Evolutionary conservation across 2,888 invertebrate genomes (phyloP), one percentile per base, ranked within the genome.

Genomic region (Rhodophaea formosa): DNA sequence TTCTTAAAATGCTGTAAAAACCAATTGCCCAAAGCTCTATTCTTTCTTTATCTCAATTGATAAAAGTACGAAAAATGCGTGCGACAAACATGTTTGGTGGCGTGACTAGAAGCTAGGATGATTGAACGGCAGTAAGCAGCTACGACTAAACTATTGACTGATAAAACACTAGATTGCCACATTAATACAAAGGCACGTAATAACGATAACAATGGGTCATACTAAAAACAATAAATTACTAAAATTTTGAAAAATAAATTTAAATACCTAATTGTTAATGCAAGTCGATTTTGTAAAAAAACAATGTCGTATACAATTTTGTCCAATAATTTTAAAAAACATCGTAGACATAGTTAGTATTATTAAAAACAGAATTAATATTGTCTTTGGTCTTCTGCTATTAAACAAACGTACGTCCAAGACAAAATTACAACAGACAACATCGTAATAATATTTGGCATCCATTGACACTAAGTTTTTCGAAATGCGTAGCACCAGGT

Each of bases 361-460:
- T 16, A 35, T 39, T 17, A 30, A 35, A 10, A 6, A 49, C 30
- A 23, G 29, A n/a, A 15, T 10, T 35, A 10, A 44, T 30, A 53
- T 51, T 51, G 10, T 51, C 51, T 51, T 51, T 51, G 51, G 51
- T 51, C 35, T 51, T 17, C 35, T 51, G 17, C 29, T 14, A 16
- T 17, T 35, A 35, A 15, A 55, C 56, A 59, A 54, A 62, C 66
- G 39, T 12, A 69, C n/a, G 1, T 29, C 2, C 15, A 32, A 49
- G 32, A 49, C 72, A 68, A 69, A 61, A 69, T 70, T 76, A 79
- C 73, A 80, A 80, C 73, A 79, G 75, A 74, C 71, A 76, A 80
- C 73, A 77, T 32, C 66, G 67, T 71, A 68, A 75, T 75, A 74
- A 77, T 75, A 78, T 86, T 86, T 86, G 86, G 87, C 86, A 84